Evolutionary conservation across 1,140 invertebrate genomes (phyloP).

Genomic region (Drosophila bipectinata): DNA sequence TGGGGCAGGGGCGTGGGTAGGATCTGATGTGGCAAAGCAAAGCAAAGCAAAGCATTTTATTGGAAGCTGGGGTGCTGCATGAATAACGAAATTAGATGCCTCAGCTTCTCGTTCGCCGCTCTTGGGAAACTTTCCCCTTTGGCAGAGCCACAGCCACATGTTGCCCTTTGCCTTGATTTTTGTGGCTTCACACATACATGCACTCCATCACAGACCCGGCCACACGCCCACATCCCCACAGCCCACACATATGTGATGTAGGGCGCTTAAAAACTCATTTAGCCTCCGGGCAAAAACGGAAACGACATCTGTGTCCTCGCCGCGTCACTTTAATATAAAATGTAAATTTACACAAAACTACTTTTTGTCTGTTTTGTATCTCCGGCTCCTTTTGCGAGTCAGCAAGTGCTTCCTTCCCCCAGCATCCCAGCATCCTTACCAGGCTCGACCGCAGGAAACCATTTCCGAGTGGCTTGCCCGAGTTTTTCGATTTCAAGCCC

Average conservation of each 20-base stretch:
- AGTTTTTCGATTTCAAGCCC: slow-evolving; percentile 44
- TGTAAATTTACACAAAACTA: slow-evolving; percentile 75
- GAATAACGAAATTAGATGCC: slow-evolving; percentile 37
- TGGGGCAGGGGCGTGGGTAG: neutral
- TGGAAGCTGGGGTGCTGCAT: slow-evolving; percentile 1
- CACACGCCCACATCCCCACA: neutral
- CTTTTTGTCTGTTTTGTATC: slow-evolving; percentile 35
- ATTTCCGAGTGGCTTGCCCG: slow-evolving; percentile 36
- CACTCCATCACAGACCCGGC: slow-evolving; percentile 12
- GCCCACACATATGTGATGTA: slow-evolving; percentile 12
- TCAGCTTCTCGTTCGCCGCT: neutral
- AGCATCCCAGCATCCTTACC: slow-evolving; percentile 1
- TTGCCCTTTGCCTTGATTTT: slow-evolving; percentile 70
- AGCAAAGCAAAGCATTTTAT: neutral
- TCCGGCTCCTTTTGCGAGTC: slow-evolving; percentile 13
- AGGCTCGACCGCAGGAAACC: slow-evolving; percentile 50
- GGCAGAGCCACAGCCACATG: slow-evolving; percentile 40
- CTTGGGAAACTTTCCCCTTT: neutral
- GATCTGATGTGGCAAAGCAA: neutral
- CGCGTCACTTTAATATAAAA: slow-evolving; percentile 68
- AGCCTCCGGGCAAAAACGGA: slow-evolving; percentile 32
- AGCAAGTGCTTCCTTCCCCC: slow-evolving; percentile 10
- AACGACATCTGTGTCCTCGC: slow-evolving; percentile 42
- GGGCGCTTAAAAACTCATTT: slow-evolving; percentile 74
- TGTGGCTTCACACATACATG: slow-evolving; percentile 40